These are phyloP conservation scores for Phalacrocorax brasilianus DNA, from an alignment of 2,113 vertebrate genomes.

Conservation along the genomic window DNA sequence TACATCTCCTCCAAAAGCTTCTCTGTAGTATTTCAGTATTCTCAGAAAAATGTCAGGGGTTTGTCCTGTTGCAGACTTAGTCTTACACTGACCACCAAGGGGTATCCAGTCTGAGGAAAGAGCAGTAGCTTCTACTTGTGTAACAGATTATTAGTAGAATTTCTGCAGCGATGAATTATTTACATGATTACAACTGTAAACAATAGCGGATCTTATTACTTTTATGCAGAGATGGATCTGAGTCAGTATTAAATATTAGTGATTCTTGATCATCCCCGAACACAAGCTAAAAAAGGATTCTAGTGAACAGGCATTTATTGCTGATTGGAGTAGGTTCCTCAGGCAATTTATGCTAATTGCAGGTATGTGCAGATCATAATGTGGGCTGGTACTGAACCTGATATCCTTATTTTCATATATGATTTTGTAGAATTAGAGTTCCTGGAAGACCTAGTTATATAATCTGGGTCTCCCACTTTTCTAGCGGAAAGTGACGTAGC, in stretches of 20 bases:
- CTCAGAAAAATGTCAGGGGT: not conserved
- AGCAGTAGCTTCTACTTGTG: not conserved
- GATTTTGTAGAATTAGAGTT: not conserved
- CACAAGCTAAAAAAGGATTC: not conserved
- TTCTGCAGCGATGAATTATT: not conserved
- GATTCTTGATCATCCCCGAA: not conserved
- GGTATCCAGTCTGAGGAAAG: not conserved
- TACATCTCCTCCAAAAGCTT: not conserved
- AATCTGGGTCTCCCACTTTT: not conserved
- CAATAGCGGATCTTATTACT: not conserved
- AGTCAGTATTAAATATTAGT: not conserved
- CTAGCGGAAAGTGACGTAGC: not conserved
- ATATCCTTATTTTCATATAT: not conserved
- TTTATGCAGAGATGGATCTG: not conserved
- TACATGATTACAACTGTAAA: not conserved
- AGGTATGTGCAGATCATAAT: not conserved
- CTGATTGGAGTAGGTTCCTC: not conserved
- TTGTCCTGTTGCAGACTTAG: not conserved
- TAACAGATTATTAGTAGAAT: not conserved
- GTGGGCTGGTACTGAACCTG: not conserved
- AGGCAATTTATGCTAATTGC: not conserved
- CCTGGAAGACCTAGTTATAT: not conserved
- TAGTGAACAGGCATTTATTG: not conserved
- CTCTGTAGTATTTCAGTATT: not conserved
- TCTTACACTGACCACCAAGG: not conserved